phyloP scores from a whole-genome alignment of 2,113 vertebrate species.

The Dermatemys mawii region DNA sequence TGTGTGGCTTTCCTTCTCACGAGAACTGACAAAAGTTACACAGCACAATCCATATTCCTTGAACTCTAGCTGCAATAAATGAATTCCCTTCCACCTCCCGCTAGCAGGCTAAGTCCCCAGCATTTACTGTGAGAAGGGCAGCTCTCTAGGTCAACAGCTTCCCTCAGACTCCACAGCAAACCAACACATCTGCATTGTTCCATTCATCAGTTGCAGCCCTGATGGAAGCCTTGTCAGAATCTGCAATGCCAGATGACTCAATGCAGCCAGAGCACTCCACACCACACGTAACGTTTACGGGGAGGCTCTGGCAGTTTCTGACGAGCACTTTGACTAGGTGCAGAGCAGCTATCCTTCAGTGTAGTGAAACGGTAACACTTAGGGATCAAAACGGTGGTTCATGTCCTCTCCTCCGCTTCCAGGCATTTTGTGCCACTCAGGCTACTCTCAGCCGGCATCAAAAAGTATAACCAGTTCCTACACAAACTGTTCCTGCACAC shows the following conservation, averaged over 20 bases:
- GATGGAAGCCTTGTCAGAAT: background rate
- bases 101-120: background rate
- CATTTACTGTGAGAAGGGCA: fast-evolving
- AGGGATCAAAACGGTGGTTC: background rate
- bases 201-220: background rate
- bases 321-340: fast-evolving
- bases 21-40: no score
- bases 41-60: no score
- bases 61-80: background rate
- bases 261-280: fast-evolving
- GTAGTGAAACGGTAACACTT: background rate
- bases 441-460: background rate
- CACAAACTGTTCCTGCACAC: background rate
- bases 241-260: background rate
- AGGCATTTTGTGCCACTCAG: background rate
- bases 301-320: background rate
- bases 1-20: no score
- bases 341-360: fast-evolving
- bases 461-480: background rate
- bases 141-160: background rate
- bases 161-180: background rate
- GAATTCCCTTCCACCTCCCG: no score
- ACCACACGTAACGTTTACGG: fast-evolving
- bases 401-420: background rate
- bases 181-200: background rate